These are phyloP conservation scores for Dasyornis broadbenti DNA, from an alignment of 2,113 vertebrate species.

Conservation along the genomic window DNA sequence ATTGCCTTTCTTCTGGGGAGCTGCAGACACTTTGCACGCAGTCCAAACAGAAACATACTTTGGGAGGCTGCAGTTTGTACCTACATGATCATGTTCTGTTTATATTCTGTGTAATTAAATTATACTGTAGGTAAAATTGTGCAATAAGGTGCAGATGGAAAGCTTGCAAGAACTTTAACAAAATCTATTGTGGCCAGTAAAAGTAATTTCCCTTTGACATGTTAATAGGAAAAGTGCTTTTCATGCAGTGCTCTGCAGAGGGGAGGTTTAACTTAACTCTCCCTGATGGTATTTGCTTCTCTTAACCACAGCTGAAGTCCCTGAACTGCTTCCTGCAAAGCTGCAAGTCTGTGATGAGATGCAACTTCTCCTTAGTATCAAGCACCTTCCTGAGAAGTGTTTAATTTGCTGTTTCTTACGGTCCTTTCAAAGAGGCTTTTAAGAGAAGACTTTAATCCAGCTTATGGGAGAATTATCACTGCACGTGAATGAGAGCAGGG, in stretches of 20 bases:
- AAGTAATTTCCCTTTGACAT: background rate
- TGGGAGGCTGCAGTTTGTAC: background rate
- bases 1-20: background rate
- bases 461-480: conserved; percentile 3
- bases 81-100: fast-evolving
- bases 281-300: background rate
- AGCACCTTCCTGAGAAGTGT: background rate
- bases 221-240: background rate
- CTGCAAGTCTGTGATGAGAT: background rate
- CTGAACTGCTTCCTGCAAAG: background rate
- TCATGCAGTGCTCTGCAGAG: background rate
- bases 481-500: background rate
- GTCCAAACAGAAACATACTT: background rate
- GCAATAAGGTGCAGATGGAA: background rate
- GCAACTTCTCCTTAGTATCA: background rate
- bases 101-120: background rate
- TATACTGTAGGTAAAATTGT: background rate
- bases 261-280: background rate
- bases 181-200: background rate
- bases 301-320: background rate
- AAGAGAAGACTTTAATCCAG: conserved; percentile 25
- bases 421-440: conserved; percentile 1
- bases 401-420: background rate
- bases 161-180: background rate
- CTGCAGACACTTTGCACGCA: background rate